Base-by-base conservation (phyloP, 2,888 invertebrate genomes). In the Erebia aethiops region DNA sequence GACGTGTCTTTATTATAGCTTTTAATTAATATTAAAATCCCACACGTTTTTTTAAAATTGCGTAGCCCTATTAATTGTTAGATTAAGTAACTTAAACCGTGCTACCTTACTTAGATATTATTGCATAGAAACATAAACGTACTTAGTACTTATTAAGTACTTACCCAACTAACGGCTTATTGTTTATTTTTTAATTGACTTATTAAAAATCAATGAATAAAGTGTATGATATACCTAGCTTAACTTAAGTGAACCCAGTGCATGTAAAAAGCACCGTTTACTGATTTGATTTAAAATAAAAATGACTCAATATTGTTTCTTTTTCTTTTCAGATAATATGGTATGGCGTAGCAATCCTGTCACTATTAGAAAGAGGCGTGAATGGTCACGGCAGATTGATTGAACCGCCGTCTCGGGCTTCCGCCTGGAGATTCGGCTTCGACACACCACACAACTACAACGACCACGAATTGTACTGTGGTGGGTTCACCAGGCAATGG, bases 361-460 rank as follows among this genome's bases (percentile, higher is more conserved):
- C 87, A 52, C 76, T 82, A 67, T 77, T 82, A 64, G 86, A 84
- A 79, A 83, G 82, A 49, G 81, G 82, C 9, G 95, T 93, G 62
- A 87, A 86, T 74, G 95, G 95, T 14, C 97, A 97, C 87, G 97
- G 97, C 51, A 94, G 97, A 79, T 94, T 97, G 71, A 95, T 97
- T 71, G 98, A 98, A 83, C 98, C 98, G 0, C 98, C 98, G 1
- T 97, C 97, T 66, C 94, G 98, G 73, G 97, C 97, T 8, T 96
- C 97, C 0, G 97, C 97, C 81, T 98, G 98, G 98, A 95, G 98
- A 76, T 98, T 96, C 88, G 98, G 98, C 71, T 98, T 98, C 87
- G 95, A 96, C 84, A 97, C 98, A 1, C 97, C 97, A 1, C 96
- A 96, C 81, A 97, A 98, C 87, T 98, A 98, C 90, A 97, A 98